phyloP scores from a whole-genome alignment of 2,888 invertebrate genomes.

The Cephus pygmeus region DNA sequence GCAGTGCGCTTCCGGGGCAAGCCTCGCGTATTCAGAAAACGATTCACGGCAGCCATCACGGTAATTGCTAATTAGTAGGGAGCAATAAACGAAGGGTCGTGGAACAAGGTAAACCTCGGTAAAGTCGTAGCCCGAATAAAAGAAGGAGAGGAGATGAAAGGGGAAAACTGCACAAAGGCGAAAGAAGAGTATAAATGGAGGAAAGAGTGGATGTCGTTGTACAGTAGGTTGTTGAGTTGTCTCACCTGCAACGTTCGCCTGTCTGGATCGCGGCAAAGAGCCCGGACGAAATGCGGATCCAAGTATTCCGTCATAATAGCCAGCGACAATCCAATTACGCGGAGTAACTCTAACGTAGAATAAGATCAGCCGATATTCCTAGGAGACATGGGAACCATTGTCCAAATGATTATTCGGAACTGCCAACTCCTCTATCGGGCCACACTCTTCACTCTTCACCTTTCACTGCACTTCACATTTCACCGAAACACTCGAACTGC shows the following conservation, averaged over 20 bases:
- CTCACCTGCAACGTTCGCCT: conserved; percentile 68
- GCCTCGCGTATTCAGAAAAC: not conserved
- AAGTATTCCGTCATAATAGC: conserved; percentile 68
- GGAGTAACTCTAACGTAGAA: not conserved
- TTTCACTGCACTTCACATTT: not conserved
- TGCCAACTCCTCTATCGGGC: not conserved
- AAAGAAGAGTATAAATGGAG: not conserved
- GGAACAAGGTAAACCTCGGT: not conserved
- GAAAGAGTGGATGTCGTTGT: not conserved
- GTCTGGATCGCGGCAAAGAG: conserved; percentile 69
- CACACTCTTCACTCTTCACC: not conserved
- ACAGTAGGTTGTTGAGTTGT: not conserved
- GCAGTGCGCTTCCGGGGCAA: not conserved
- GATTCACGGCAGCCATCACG: conserved; percentile 10
- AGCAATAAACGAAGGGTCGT: not conserved
- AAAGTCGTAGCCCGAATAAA: not conserved
- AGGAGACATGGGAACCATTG: not conserved
- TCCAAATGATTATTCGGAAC: not conserved
- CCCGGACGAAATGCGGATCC: conserved; percentile 69
- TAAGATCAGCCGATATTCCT: not conserved
- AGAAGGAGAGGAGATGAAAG: not conserved
- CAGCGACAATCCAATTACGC: conserved; percentile 11
- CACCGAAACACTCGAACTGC: not conserved
- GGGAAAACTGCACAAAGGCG: not conserved
- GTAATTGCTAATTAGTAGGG: conserved; percentile 32